Percentiles rank a stretch among this genome's conserved stretches.
These are phyloP conservation scores for Nerophis ophidion DNA, from an alignment of 2,113 vertebrate species.

Conservation along the genomic window DNA sequence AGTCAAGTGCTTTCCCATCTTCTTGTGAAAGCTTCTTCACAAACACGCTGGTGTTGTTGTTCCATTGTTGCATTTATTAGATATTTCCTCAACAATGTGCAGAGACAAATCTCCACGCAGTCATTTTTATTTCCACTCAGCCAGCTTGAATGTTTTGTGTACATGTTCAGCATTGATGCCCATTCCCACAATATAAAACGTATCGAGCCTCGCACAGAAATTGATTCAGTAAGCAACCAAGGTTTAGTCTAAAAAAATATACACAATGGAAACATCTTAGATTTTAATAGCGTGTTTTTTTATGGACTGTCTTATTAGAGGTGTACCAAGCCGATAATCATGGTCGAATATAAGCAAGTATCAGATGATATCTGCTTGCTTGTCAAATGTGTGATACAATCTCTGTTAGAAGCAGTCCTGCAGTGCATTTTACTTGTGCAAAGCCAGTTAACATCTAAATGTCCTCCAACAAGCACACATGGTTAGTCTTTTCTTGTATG, in stretches of 20 bases:
- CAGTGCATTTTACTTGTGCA: no score
- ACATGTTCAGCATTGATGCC: background rate
- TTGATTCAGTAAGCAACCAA: no score
- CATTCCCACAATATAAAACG: background rate
- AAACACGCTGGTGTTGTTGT: background rate
- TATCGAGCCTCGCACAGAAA: background rate
- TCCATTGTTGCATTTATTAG: background rate
- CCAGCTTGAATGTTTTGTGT: background rate
- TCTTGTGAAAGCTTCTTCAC: background rate
- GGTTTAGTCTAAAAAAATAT: background rate
- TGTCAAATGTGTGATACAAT: no score
- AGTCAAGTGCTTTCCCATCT: slow-evolving; percentile 50
- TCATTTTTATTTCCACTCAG: background rate
- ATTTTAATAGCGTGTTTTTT: background rate
- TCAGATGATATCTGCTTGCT: no score
- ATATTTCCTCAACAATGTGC: background rate
- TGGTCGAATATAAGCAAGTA: no score
- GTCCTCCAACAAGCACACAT: no score
- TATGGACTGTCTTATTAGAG: background rate
- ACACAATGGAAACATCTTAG: background rate
- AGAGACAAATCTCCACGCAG: background rate
- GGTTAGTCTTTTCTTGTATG: no score
- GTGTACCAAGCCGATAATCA: no score
- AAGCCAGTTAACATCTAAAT: no score
- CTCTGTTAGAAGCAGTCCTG: no score